These are phyloP conservation scores for Tapera naevia DNA, from an alignment of 2,797 vertebrate genomes.

Conservation along the genomic window DNA sequence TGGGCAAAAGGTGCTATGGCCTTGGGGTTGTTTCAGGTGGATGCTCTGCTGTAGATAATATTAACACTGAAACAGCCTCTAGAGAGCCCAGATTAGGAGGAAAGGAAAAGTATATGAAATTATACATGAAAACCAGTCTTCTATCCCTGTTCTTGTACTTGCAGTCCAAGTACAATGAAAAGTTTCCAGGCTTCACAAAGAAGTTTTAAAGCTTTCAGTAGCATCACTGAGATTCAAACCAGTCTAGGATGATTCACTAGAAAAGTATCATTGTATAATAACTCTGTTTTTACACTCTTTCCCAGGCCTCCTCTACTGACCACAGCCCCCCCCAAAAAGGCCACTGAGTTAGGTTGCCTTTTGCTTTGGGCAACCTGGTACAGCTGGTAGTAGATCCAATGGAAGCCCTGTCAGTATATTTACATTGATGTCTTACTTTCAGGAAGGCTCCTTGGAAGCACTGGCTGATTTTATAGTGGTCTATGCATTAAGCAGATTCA, in stretches of 20 bases:
- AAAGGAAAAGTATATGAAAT: neutral
- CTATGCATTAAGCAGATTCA: rapidly evolving
- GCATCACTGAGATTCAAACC: neutral
- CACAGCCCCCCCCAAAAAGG: neutral
- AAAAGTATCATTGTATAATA: neutral
- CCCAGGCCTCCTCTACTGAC: neutral
- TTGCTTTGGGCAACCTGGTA: neutral
- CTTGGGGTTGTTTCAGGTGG: neutral
- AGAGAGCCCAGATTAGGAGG: neutral
- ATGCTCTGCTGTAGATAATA: neutral
- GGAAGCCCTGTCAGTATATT: neutral
- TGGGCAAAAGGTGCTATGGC: neutral
- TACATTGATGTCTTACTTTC: neutral
- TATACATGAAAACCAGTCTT: neutral
- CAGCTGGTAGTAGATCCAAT: neutral
- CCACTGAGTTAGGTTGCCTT: neutral
- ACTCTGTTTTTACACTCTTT: neutral
- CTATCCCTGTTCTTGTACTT: neutral
- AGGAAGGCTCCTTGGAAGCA: neutral
- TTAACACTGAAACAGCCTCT: neutral
- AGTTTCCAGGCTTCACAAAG: neutral
- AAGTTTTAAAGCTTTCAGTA: neutral
- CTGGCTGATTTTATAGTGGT: neutral
- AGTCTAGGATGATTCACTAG: neutral
- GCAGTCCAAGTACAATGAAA: neutral